Percentiles rank a stretch among this genome's conserved stretches.
Conservation (phyloP, 2,113 vertebrate genomes). For the Gobiocypris rarus region DNA sequence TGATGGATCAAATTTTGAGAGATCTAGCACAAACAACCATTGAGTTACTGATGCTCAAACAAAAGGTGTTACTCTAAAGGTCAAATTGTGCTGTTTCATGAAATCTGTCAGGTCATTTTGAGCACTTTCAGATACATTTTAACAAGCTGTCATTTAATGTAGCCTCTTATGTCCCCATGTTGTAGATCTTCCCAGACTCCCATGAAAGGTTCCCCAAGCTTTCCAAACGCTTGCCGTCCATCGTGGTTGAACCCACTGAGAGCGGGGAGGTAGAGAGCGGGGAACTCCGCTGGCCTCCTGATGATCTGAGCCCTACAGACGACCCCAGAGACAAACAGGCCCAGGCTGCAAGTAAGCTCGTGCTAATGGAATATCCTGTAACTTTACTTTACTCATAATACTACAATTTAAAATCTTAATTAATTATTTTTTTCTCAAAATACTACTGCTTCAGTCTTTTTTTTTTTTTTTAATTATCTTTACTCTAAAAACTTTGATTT, state of each 20-base stretch:
- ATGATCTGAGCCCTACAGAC: slow-evolving; percentile 77
- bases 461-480: neutral
- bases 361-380: neutral
- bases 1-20: too few relatives aligned
- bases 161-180: neutral
- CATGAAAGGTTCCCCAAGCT: slow-evolving; percentile 81
- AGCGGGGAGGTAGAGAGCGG: slow-evolving; percentile 84
- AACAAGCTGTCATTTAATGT: neutral
- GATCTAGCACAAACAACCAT: too few relatives aligned
- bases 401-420: neutral
- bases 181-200: slow-evolving; percentile 79
- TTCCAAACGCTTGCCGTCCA: slow-evolving; percentile 81
- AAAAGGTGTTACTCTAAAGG: too few relatives aligned
- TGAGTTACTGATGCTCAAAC: too few relatives aligned
- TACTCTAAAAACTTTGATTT: neutral
- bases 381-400: neutral
- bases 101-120: too few relatives aligned
- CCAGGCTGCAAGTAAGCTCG: slow-evolving; percentile 46
- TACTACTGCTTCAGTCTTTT: too few relatives aligned
- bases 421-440: neutral
- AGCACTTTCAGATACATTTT: too few relatives aligned
- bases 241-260: slow-evolving; percentile 83
- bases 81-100: too few relatives aligned
- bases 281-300: slow-evolving; percentile 84
- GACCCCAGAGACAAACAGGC: slow-evolving; percentile 60